These are phyloP conservation scores for Mirza zaza DNA, from an alignment of 2,113 vertebrate species.

Conservation along the genomic window DNA sequence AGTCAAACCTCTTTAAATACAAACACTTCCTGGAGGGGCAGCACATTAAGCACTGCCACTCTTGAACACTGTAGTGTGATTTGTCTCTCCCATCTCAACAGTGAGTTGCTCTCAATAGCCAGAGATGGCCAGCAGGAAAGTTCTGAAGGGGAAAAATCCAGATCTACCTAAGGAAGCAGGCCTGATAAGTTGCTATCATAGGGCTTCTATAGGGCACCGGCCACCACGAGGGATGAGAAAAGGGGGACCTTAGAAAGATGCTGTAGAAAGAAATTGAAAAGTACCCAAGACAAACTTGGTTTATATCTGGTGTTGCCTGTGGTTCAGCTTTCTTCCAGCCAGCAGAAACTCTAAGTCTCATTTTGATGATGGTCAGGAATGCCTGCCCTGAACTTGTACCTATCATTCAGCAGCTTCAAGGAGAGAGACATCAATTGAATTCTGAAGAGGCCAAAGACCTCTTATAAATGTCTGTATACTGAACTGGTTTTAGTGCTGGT, in stretches of 20 bases:
- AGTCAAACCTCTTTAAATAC: not conserved
- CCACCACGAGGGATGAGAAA: not conserved
- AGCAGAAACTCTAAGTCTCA: not conserved
- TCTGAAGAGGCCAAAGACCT: conserved; percentile 37
- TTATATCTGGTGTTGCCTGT: not conserved
- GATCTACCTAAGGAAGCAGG: not conserved
- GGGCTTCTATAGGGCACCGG: not conserved
- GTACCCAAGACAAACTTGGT: not conserved
- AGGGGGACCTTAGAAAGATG: not conserved
- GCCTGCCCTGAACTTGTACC: not conserved
- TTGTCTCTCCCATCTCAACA: not conserved
- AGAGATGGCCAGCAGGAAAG: not conserved
- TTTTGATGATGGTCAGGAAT: not conserved
- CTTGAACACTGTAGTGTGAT: not conserved
- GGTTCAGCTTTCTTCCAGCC: conserved; percentile 2
- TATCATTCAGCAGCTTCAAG: conserved; percentile 41
- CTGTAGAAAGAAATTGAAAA: not conserved
- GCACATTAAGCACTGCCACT: not conserved
- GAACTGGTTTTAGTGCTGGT: conserved; percentile 38
- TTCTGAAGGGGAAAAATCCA: not conserved
- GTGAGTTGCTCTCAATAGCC: not conserved
- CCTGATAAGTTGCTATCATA: not conserved
- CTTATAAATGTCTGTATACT: conserved; percentile 49
- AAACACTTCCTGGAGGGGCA: not conserved
- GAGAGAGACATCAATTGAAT: conserved; percentile 28